Conservation (phyloP, 2,888 invertebrate species). For the Synanthedon tipuliformis region DNA sequence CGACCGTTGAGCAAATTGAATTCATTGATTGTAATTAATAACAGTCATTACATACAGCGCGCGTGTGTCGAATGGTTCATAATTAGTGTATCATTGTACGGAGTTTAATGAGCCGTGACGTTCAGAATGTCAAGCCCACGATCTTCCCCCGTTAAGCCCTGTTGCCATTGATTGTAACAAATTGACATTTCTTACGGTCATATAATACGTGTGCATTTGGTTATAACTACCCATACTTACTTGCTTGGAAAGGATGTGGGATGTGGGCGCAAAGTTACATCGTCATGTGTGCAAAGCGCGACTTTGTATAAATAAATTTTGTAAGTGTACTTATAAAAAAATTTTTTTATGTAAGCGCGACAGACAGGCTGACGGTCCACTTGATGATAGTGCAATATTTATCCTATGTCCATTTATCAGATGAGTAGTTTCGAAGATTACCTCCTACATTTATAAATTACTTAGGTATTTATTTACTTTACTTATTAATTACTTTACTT, state of each 20-base stretch:
- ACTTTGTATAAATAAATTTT: too few relatives aligned
- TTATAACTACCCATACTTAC: conserved; percentile 17
- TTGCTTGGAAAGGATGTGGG: conserved; percentile 20
- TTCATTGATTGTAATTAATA: conserved; percentile 40
- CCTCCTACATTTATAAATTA: too few relatives aligned
- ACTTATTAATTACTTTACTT: too few relatives aligned
- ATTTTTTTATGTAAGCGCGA: too few relatives aligned
- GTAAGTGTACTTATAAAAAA: too few relatives aligned
- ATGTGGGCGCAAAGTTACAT: conserved; percentile 33
- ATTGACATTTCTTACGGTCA: conserved; percentile 32
- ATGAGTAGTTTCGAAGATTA: too few relatives aligned
- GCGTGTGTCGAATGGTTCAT: conserved; percentile 60
- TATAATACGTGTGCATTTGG: conserved; percentile 5
- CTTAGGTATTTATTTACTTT: too few relatives aligned
- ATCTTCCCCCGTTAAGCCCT: conserved; percentile 20
- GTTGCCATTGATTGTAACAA: conserved; percentile 55
- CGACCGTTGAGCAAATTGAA: conserved; percentile 15
- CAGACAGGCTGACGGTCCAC: too few relatives aligned
- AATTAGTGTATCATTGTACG: conserved; percentile 64
- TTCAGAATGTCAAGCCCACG: conserved; percentile 25
- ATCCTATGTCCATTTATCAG: too few relatives aligned
- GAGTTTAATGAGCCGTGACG: conserved; percentile 43
- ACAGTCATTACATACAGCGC: conserved; percentile 36
- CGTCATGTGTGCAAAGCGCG: not conserved
- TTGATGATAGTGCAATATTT: too few relatives aligned